Evolutionary conservation across 2,888 invertebrate genomes (phyloP).

Genomic region (Zygogramma bicolorata): DNA sequence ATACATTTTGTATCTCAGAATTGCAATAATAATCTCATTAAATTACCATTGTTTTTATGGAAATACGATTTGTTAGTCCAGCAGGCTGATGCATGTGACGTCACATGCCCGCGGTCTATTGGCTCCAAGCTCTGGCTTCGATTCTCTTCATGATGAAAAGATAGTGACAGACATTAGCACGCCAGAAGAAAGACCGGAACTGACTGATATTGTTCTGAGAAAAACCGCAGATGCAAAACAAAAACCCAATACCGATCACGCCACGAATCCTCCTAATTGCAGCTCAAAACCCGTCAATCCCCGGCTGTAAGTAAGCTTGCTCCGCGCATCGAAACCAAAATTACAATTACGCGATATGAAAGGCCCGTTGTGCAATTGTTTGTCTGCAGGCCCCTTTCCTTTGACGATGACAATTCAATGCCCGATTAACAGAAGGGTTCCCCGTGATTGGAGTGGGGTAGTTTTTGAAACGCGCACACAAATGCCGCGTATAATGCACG

Average conservation of each 20-base stretch:
- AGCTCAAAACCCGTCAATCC: not conserved
- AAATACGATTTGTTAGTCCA: too few relatives aligned
- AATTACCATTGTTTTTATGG: too few relatives aligned
- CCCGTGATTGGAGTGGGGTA: conserved; percentile 59
- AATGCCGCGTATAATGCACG: conserved; percentile 43
- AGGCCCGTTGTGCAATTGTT: conserved; percentile 61
- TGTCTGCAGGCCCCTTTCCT: conserved; percentile 57
- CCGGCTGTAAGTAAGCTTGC: conserved; percentile 21
- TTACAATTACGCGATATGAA: conserved; percentile 57
- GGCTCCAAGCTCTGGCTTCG: too few relatives aligned
- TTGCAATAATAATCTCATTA: too few relatives aligned
- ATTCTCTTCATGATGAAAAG: too few relatives aligned
- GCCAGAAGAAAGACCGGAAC: too few relatives aligned
- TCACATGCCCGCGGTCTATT: too few relatives aligned
- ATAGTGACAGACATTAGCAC: too few relatives aligned
- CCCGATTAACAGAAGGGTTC: conserved; percentile 63
- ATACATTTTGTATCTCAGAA: too few relatives aligned
- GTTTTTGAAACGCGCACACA: conserved; percentile 58
- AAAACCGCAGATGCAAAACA: not conserved
- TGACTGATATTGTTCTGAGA: too few relatives aligned
- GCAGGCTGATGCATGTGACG: too few relatives aligned
- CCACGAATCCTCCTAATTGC: not conserved
- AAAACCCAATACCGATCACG: not conserved
- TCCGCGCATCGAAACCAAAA: conserved; percentile 47
- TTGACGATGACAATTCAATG: conserved; percentile 64